Base-by-base conservation (phyloP, 2,888 invertebrate species). In the Stramonita haemastoma region DNA sequence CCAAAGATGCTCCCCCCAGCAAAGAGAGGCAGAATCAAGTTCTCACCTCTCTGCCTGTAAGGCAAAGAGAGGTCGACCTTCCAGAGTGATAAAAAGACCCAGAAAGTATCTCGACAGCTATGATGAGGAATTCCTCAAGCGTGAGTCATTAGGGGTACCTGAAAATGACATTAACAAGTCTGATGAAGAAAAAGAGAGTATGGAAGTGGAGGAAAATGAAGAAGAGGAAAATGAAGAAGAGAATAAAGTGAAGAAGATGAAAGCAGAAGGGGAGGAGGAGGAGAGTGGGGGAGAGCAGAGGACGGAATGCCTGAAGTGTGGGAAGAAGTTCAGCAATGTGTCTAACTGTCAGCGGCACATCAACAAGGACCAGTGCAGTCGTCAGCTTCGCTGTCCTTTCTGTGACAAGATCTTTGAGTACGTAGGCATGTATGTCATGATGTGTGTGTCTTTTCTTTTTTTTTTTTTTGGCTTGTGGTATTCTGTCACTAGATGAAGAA, bases 111-210 rank as follows among this genome's bases (percentile, higher is more conserved):
- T 60, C 0, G 81, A 36, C 13, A 36, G 34, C 26, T 56, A 34
- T 26, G 66, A 66, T 32, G 86, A 60, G 17, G 86, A 86, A 22
- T 17, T 57, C 17, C 1, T 85, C 85, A 85, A 85, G 22, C 19
- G 36, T 79, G 90, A 90, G 22, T 88, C 88, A 34, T 88, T 87
- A 83, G 88, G 90, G 85, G 89, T 87, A 22, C n/a, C 86, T 17
- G 87, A 89, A 88, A 90, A 91, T 57, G 89, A 87, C n/a, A 85
- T 88, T 89, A 89, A 84, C 29, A 90, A 26, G 46, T 46, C 36
- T 22, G 90, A 85, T 29, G 90, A 13, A 57, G 87, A 34, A 32
- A 60, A 34, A 32, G 79, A 57, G 26, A 22, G 17, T 4, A 34
- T 19, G 19, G 34, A 17, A 0, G 77, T 4, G 29, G 79, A 60